Base-by-base conservation (phyloP, 1,140 invertebrate genomes). In the Elymnias hypermnestra region DNA sequence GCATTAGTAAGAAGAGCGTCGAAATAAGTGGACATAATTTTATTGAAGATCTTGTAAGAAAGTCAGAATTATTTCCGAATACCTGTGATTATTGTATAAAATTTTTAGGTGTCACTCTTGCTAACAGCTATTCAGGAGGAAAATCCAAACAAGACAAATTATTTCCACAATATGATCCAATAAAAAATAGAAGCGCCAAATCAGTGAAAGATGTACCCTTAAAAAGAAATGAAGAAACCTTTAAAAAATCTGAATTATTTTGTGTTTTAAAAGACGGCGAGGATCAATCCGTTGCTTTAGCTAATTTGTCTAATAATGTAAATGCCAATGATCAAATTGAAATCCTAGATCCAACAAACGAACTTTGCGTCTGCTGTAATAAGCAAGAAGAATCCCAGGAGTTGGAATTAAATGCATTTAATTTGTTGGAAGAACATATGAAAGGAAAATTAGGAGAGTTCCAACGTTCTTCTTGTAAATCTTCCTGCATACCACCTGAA, bases 351-450 rank as follows among this genome's bases (percentile, higher is more conserved):
- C 25, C 31, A 49, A 55, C 23, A 39, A 21, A 42, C 36, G 37
- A 44, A 18, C 55, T 28, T 15, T 79, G 76, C 51, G 40, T 82
- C 46, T 84, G 81, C 39, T 82, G 77, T 52, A 40, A 58, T 35
- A 45, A 59, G 41, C 28, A 47, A 19, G 60, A 62, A 9, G 63
- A 69, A 19, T 58, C 47, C 9, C 66, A 61, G 17, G 70, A 84
- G 13, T 65, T 84, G 43, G 76, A 84, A 61, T 37, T 66, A 3
- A 84, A 84, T 53, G 58, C 72, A 4, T 84, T 77, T 64, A 55
- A 68, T 50, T 72, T 84, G 36, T 48, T 84, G 13, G 66, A 73
- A 57, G 61, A 79, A 39, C 63, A 84, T 55, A 54, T 84, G 17
- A 75, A 66, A 57, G 48, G 55, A 29, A 83, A 75, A 49, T 37